Conservation (phyloP, 2,888 invertebrate genomes). For the Cephalotes varians region DNA sequence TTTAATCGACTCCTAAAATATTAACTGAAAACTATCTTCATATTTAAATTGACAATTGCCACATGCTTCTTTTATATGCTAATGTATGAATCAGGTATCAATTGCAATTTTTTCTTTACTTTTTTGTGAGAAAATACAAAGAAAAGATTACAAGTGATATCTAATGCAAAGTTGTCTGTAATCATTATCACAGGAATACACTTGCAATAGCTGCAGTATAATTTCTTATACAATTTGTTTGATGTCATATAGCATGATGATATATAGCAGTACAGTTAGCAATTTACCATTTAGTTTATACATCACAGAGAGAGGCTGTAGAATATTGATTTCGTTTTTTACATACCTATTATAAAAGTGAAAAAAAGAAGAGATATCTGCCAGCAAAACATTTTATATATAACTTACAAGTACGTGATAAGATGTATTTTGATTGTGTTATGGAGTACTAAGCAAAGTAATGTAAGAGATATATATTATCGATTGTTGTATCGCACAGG, state of each 20-base stretch:
- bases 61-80: not conserved
- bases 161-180: not conserved
- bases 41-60: slow-evolving; percentile 5
- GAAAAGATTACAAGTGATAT: not conserved
- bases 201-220: not conserved
- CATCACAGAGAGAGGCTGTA: slow-evolving; percentile 68
- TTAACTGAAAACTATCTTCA: not conserved
- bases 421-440: slow-evolving; percentile 40
- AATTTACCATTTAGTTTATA: slow-evolving; percentile 31
- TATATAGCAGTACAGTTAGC: slow-evolving; percentile 21
- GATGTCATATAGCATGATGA: not conserved
- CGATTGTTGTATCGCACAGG: slow-evolving; percentile 49
- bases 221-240: not conserved
- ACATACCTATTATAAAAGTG: slow-evolving; percentile 18
- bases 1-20: slow-evolving; percentile 81
- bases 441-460: slow-evolving; percentile 19
- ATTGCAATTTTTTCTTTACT: slow-evolving; percentile 3
- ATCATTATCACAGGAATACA: slow-evolving; percentile 4
- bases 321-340: slow-evolving; percentile 48
- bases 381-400: slow-evolving; percentile 51
- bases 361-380: slow-evolving; percentile 14
- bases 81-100: not conserved
- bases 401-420: slow-evolving; percentile 34
- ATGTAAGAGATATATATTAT: slow-evolving; percentile 19
- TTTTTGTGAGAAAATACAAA: not conserved